Evolutionary conservation across 2,113 vertebrate species (phyloP).

Genomic region (Rhodinocichla rosea): DNA sequence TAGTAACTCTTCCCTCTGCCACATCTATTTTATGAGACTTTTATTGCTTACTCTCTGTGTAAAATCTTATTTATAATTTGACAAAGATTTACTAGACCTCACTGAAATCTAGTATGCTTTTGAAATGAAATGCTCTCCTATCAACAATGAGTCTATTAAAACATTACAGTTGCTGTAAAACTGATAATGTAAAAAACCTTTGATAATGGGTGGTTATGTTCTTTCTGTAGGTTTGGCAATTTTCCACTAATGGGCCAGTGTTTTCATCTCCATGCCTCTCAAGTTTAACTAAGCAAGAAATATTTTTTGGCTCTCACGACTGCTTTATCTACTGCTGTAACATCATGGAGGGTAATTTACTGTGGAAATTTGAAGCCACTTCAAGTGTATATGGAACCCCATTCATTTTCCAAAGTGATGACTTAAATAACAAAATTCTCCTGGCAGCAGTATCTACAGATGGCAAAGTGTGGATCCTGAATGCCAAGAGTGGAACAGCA

Average conservation of each 20-base stretch:
- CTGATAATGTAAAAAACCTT: neutral
- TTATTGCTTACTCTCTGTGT: neutral
- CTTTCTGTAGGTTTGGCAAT: slow-evolving; percentile 84
- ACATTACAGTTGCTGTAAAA: neutral
- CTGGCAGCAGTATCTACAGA: slow-evolving; percentile 87
- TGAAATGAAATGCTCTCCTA: neutral
- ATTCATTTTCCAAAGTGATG: slow-evolving; percentile 74
- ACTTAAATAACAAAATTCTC: slow-evolving; percentile 58
- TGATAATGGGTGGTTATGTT: neutral
- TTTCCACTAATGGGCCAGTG: slow-evolving; percentile 81
- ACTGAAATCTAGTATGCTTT: neutral
- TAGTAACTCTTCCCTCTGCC: neutral
- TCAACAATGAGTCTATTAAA: neutral
- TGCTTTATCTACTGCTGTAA: slow-evolving; percentile 83
- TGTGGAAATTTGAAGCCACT: slow-evolving; percentile 86
- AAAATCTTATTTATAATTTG: neutral
- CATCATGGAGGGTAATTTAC: slow-evolving; percentile 72
- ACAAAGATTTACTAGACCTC: neutral
- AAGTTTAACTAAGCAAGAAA: slow-evolving; percentile 63
- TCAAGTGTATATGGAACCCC: slow-evolving; percentile 88
- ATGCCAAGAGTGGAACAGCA: slow-evolving; percentile 74
- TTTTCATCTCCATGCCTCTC: slow-evolving; percentile 90
- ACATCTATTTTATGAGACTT: neutral
- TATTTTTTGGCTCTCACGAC: slow-evolving; percentile 93
- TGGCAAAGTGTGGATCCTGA: slow-evolving; percentile 87